Conservation (phyloP, 2,113 vertebrate species). For the Hemichromis elongatus region DNA sequence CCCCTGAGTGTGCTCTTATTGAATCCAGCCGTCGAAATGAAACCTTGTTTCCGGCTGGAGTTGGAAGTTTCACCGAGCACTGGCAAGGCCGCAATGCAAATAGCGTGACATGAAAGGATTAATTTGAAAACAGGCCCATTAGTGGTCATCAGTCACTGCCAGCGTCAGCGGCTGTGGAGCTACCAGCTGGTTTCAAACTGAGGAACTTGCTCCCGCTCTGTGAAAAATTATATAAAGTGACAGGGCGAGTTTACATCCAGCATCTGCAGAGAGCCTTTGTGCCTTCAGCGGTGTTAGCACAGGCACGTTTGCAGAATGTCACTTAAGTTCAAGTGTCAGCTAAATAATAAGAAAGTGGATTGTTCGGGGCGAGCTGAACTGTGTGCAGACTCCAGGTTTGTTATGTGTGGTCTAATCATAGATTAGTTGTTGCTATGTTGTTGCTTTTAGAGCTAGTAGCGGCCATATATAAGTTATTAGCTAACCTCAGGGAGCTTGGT, state of each 20-base stretch:
- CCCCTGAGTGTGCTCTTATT: neutral
- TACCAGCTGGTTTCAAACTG: neutral
- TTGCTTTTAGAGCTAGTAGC: neutral
- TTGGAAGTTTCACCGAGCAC: neutral
- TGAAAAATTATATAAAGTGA: neutral
- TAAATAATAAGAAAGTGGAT: neutral
- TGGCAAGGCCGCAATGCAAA: neutral
- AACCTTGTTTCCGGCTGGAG: neutral
- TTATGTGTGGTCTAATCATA: accelerated
- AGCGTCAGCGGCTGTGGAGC: neutral
- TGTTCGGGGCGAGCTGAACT: neutral
- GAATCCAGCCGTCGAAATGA: neutral
- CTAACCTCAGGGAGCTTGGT: accelerated
- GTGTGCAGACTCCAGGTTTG: neutral
- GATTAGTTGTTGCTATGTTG: neutral
- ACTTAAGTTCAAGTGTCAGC: neutral
- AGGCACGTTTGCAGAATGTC: neutral
- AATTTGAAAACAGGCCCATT: neutral
- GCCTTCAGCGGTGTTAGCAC: neutral
- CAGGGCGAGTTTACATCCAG: neutral
- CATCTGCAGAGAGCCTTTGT: neutral
- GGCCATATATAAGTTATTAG: neutral
- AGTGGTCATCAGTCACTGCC: neutral
- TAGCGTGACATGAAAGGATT: neutral
- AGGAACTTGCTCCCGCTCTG: neutral